A percentile compares a stretch with the other conserved stretches of the same genome.
Evolutionary conservation across 2,888 invertebrate genomes (phyloP).

Genomic region (Petrolisthes cinctipes): DNA sequence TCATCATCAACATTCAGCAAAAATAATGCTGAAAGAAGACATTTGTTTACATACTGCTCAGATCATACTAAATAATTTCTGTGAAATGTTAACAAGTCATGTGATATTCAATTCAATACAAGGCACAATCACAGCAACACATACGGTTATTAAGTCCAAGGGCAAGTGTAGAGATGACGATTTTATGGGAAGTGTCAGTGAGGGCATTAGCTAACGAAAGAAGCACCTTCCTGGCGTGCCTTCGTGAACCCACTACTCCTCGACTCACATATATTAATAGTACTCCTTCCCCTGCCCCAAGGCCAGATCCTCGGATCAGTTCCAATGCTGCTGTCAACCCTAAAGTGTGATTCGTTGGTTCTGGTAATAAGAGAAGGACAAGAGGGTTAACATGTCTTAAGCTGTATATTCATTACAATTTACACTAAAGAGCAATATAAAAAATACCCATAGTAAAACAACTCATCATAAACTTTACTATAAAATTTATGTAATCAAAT

Average conservation of each 20-base stretch:
- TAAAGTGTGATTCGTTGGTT: constrained; percentile 76
- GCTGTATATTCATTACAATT: not conserved
- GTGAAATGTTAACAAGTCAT: too few species aligned
- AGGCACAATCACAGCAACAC: constrained; percentile 52
- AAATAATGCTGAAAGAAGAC: not conserved
- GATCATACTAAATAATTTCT: too few species aligned
- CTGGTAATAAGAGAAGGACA: constrained; percentile 64
- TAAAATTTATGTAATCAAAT: too few species aligned
- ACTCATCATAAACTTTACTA: too few species aligned
- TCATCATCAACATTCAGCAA: not conserved
- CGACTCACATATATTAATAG: constrained; percentile 78
- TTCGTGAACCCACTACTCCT: constrained; percentile 76
- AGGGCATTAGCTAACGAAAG: constrained; percentile 74
- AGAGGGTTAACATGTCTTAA: not conserved
- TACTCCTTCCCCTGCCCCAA: constrained; percentile 67
- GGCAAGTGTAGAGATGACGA: constrained; percentile 78
- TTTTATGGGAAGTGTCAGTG: constrained; percentile 71
- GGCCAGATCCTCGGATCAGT: constrained; percentile 69
- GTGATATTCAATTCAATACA: not conserved
- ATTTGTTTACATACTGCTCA: too few species aligned
- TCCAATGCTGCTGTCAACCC: constrained; percentile 75
- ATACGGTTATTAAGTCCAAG: constrained; percentile 74
- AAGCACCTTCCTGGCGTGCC: constrained; percentile 76
- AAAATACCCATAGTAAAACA: not conserved
- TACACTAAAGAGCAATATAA: not conserved